These are phyloP conservation scores for Chrysocyon brachyurus DNA, from an alignment of 2,797 vertebrate species.

Conservation along the genomic window DNA sequence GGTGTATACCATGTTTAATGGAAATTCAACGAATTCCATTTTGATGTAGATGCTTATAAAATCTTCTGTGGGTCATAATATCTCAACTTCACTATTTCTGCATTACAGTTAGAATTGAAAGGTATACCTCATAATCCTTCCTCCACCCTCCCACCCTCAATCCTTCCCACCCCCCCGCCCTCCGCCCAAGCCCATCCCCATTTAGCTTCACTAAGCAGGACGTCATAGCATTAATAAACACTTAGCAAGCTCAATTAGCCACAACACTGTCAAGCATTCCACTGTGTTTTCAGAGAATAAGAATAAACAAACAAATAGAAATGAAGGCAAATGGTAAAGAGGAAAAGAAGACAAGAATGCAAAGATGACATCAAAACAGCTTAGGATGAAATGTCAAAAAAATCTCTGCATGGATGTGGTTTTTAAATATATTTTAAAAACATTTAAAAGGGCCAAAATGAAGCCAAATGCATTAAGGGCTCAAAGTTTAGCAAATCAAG, in stretches of 20 bases:
- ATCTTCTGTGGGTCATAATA: conserved; percentile 77
- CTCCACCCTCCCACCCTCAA: background rate
- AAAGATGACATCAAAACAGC: conserved; percentile 86
- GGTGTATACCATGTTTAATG: conserved; percentile 85
- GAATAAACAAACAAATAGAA: conserved; percentile 85
- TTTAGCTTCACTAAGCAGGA: conserved; percentile 85
- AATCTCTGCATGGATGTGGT: conserved; percentile 95
- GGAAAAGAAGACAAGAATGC: conserved; percentile 77
- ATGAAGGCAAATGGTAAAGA: conserved; percentile 86
- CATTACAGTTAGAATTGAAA: conserved; percentile 70
- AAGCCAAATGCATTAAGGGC: conserved; percentile 79
- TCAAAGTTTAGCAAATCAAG: conserved; percentile 75
- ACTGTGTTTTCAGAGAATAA: conserved; percentile 87
- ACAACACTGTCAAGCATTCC: conserved; percentile 89
- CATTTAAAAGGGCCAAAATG: conserved; percentile 76
- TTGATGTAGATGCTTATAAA: conserved; percentile 48
- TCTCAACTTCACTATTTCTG: conserved; percentile 68
- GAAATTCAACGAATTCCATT: conserved; percentile 77
- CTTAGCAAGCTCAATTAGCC: conserved; percentile 91
- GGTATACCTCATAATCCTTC: conserved; percentile 89
- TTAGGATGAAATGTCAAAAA: conserved; percentile 87
- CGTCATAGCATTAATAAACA: conserved; percentile 87
- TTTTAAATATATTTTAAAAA: conserved; percentile 80
- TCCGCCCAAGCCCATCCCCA: conserved; percentile 12
- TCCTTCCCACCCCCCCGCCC: conserved; percentile 35